Percentiles rank a stretch among this genome's conserved stretches.
phyloP scores from a whole-genome alignment of 2,797 vertebrate species.

The Masticophis lateralis region DNA sequence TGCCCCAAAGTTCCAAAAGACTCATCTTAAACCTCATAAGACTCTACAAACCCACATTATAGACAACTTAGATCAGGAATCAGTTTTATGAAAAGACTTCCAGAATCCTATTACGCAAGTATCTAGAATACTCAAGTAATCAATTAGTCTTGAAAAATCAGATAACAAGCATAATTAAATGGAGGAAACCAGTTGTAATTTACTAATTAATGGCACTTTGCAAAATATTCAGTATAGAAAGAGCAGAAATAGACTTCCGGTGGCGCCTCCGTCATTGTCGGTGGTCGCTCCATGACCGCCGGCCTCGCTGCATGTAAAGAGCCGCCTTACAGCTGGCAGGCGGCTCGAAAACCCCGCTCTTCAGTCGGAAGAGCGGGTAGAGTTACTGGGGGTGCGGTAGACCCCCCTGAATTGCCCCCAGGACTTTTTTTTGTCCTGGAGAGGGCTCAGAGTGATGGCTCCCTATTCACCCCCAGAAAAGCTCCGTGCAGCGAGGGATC shows the following conservation, averaged over 20 bases:
- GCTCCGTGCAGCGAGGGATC: no score
- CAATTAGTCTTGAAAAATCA: not conserved
- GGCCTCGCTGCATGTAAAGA: no score
- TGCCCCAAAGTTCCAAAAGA: not conserved
- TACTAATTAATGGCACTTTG: not conserved
- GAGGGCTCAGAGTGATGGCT: no score
- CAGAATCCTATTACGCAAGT: not conserved
- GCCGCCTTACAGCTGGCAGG: no score
- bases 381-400: no score
- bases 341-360: no score
- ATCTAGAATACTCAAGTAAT: not conserved
- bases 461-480: no score
- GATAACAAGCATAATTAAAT: not conserved
- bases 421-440: no score
- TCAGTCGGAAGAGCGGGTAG: no score
- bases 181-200: not conserved
- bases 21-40: not conserved
- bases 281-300: no score
- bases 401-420: no score
- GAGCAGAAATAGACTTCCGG: not conserved
- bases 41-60: not conserved
- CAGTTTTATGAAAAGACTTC: not conserved
- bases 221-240: not conserved
- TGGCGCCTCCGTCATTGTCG: no score
- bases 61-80: not conserved